Conservation (phyloP, 2,797 vertebrate genomes). For the Poecilia gillii region DNA sequence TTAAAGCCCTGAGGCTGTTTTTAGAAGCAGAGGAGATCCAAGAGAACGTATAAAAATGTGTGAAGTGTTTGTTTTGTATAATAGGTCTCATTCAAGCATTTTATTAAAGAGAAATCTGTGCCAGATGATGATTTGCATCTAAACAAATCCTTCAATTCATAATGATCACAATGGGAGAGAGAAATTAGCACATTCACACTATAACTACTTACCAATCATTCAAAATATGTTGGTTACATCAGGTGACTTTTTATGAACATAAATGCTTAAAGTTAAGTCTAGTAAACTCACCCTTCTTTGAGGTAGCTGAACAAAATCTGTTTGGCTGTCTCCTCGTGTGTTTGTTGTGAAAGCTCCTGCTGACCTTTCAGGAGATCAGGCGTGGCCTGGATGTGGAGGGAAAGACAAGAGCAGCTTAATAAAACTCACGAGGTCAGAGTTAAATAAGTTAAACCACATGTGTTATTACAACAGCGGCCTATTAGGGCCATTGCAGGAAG, state of each 20-base stretch:
- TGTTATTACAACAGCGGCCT: not conserved
- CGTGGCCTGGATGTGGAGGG: conserved; percentile 82
- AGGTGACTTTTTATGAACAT: conserved; percentile 9
- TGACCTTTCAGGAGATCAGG: conserved; percentile 97
- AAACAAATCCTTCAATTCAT: conserved; percentile 62
- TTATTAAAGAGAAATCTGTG: conserved; percentile 43
- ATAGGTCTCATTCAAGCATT: conserved; percentile 21
- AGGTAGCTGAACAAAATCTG: conserved; percentile 98
- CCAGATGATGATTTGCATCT: conserved; percentile 37
- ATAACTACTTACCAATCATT: conserved; percentile 2
- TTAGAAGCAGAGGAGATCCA: no score
- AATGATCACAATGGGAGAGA: conserved; percentile 51
- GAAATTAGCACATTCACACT: conserved; percentile 58
- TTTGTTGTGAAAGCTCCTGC: conserved; percentile 93
- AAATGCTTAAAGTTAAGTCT: not conserved
- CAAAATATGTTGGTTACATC: conserved; percentile 8
- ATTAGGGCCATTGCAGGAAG: no score
- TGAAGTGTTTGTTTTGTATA: no score
- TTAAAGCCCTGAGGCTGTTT: no score
- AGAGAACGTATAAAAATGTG: no score
- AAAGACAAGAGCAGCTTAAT: conserved; percentile 28
- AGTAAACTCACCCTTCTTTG: conserved; percentile 90
- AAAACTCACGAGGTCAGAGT: conserved; percentile 2
- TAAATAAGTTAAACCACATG: conserved; percentile 8
- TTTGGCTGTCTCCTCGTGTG: conserved; percentile 96